phyloP scores from a whole-genome alignment of 2,113 vertebrate genomes.

The Semnornis frantzii region DNA sequence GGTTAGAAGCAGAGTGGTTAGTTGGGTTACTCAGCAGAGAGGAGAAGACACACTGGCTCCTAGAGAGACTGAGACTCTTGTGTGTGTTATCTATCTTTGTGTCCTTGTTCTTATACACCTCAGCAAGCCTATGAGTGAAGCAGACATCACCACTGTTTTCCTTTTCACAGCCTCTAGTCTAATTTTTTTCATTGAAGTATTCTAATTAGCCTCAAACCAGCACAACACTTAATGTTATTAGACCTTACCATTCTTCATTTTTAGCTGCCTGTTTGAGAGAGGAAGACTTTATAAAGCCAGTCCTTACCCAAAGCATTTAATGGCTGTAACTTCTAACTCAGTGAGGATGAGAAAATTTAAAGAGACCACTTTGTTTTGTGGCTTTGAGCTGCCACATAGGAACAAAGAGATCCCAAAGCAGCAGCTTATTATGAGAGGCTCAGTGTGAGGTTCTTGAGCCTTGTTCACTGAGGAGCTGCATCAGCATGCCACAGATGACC shows the following conservation, averaged over 20 bases:
- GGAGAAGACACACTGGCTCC: too few species aligned
- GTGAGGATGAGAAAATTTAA: background rate
- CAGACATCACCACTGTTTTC: too few species aligned
- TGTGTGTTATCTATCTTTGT: too few species aligned
- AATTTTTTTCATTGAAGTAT: too few species aligned
- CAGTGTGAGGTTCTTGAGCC: background rate
- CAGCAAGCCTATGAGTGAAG: too few species aligned
- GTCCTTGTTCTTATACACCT: too few species aligned
- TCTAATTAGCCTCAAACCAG: too few species aligned
- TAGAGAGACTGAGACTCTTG: too few species aligned
- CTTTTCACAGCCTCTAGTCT: too few species aligned
- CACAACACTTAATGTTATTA: background rate
- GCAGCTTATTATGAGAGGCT: background rate
- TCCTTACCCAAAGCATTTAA: background rate
- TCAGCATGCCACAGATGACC: background rate
- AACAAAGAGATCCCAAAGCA: background rate
- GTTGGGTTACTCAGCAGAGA: too few species aligned
- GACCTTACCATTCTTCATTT: background rate
- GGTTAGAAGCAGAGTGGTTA: too few species aligned
- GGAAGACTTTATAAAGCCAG: background rate
- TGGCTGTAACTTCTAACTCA: background rate
- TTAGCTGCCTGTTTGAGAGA: background rate
- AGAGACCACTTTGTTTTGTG: background rate
- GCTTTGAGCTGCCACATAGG: background rate
- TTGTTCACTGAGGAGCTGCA: background rate